Percentiles rank a stretch among this genome's conserved stretches.
phyloP scores from a whole-genome alignment of 2,797 vertebrate genomes.

The Lophius americanus region DNA sequence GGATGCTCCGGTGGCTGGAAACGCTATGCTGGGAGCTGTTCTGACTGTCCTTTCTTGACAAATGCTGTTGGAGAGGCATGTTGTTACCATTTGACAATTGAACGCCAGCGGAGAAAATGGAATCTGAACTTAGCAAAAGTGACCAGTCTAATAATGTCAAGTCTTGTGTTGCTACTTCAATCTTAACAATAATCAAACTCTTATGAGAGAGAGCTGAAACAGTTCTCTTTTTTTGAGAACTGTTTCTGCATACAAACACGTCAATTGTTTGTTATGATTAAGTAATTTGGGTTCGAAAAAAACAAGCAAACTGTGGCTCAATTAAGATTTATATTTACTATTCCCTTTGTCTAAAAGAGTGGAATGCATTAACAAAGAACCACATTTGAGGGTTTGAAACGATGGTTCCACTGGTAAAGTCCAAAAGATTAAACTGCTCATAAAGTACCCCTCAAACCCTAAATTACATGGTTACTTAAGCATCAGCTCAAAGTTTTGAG shows the following conservation, averaged over 20 bases:
- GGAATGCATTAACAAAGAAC: conserved; percentile 57
- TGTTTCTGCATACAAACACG: conserved; percentile 34
- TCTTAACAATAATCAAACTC: conserved; percentile 46
- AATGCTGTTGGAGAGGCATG: conserved; percentile 85
- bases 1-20: conserved; percentile 92
- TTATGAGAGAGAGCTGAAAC: neutral
- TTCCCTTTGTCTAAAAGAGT: conserved; percentile 70
- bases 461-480: conserved; percentile 69
- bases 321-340: conserved; percentile 50
- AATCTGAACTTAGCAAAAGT: conserved; percentile 16
- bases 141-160: conserved; percentile 12
- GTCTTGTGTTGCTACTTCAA: conserved; percentile 31
- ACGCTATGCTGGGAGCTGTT: conserved; percentile 96
- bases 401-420: conserved; percentile 46
- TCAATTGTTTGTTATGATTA: conserved; percentile 58
- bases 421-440: conserved; percentile 57
- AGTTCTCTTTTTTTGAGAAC: conserved; percentile 25
- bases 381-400: conserved; percentile 49
- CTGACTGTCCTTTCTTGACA: conserved; percentile 99
- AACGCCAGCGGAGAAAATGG: conserved; percentile 19
- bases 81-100: conserved; percentile 28
- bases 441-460: conserved; percentile 54
- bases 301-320: conserved; percentile 26
- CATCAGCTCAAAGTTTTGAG: conserved; percentile 63
- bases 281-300: conserved; percentile 58